Conservation (phyloP, 2,797 vertebrate species). For the Manis pentadactyla region DNA sequence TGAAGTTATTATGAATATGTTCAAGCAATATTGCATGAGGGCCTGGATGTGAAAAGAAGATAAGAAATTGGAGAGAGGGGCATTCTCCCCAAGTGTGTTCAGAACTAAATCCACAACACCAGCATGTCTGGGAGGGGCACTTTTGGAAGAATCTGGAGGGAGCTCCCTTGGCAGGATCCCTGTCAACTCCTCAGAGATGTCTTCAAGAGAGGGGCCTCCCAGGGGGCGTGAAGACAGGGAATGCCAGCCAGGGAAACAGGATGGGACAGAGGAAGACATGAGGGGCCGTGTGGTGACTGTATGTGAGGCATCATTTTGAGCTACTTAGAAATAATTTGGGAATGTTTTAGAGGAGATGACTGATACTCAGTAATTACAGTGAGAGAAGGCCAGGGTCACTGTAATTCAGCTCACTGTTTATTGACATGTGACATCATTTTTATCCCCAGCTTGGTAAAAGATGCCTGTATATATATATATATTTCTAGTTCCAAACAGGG, state of each 20-base stretch:
- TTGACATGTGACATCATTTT: neutral
- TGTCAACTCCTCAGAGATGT: neutral
- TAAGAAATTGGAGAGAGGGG: neutral
- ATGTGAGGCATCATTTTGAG: neutral
- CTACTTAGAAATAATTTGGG: neutral
- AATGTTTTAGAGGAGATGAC: neutral
- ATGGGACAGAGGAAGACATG: neutral
- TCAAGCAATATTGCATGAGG: neutral
- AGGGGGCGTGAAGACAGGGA: neutral
- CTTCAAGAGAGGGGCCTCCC: neutral
- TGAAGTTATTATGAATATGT: neutral
- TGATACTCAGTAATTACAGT: neutral
- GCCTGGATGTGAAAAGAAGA: neutral
- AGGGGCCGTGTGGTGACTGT: fast-evolving
- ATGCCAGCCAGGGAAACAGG: neutral
- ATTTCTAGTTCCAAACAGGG: neutral
- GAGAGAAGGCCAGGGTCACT: neutral
- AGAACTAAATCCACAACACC: neutral
- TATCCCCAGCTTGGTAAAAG: neutral
- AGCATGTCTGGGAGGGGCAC: neutral
- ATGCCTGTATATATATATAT: neutral
- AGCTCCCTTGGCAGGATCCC: neutral
- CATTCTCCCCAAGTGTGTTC: neutral
- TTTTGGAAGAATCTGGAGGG: neutral
- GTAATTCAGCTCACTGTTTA: neutral